Percentiles rank a stretch among this genome's conserved stretches.
Conservation (phyloP, 2,797 vertebrate species). For the Pelobates cultripes region DNA sequence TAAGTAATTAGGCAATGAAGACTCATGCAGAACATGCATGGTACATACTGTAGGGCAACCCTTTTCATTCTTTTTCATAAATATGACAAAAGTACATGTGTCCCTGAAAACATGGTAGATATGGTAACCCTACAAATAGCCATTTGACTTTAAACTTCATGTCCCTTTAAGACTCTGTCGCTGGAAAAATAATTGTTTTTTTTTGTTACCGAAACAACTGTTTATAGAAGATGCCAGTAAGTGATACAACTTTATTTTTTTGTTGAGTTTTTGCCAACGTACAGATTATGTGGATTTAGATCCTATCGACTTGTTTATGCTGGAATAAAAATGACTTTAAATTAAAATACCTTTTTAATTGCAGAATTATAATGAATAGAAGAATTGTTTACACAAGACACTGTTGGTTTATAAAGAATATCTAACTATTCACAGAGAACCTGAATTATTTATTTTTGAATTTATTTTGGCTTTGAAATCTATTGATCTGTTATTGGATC, state of each 20-base stretch:
- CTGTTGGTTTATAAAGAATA: slow-evolving; percentile 7
- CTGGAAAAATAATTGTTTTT: neutral
- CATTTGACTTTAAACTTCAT: neutral
- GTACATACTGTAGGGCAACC: too few species aligned
- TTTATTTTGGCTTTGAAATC: slow-evolving; percentile 47
- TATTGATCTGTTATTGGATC: slow-evolving; percentile 51
- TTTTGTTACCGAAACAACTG: neutral
- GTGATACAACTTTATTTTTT: slow-evolving; percentile 60
- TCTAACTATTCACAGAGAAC: neutral
- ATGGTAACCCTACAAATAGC: too few species aligned
- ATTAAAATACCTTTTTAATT: slow-evolving; percentile 50
- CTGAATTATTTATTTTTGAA: slow-evolving; percentile 55
- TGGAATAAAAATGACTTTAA: slow-evolving; percentile 46
- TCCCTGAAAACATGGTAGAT: too few species aligned
- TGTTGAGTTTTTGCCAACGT: slow-evolving; percentile 55
- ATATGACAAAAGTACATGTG: too few species aligned
- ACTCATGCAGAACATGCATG: too few species aligned
- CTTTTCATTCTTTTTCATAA: too few species aligned
- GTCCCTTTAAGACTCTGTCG: neutral
- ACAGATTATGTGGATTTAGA: slow-evolving; percentile 60
- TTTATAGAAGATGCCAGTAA: slow-evolving; percentile 17
- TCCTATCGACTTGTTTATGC: slow-evolving; percentile 38
- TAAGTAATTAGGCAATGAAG: too few species aligned
- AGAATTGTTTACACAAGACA: slow-evolving; percentile 10
- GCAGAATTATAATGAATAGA: slow-evolving; percentile 13